Evolutionary conservation across 2,888 invertebrate species (phyloP).

Genomic region (Pollenia labialis): DNA sequence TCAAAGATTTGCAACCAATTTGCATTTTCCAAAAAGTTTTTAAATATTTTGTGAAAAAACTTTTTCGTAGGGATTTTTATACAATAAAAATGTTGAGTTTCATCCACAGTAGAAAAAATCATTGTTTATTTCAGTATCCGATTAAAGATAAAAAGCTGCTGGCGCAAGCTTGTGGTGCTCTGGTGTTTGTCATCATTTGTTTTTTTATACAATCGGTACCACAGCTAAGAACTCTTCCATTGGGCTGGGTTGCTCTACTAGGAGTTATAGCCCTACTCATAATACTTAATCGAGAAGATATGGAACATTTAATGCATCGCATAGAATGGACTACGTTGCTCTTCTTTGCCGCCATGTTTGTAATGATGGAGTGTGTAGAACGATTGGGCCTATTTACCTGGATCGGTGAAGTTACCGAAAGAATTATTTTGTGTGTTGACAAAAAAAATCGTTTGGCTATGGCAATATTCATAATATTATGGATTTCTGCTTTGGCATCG

Average conservation of each 20-base stretch:
- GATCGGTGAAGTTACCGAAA: conserved; percentile 90
- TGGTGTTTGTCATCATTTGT: conserved; percentile 89
- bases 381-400: conserved; percentile 91
- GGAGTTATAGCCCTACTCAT: conserved; percentile 92
- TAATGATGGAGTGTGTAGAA: conserved; percentile 87
- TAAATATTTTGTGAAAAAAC: no score
- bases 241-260: conserved; percentile 94
- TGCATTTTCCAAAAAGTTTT: no score
- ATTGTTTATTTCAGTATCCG: conserved; percentile 87
- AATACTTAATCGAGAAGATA: conserved; percentile 87
- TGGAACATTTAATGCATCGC: conserved; percentile 83
- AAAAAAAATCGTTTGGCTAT: conserved; percentile 88
- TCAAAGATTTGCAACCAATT: no score
- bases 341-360: conserved; percentile 84
- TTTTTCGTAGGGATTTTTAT: background rate
- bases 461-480: conserved; percentile 91
- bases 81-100: background rate
- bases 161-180: conserved; percentile 89
- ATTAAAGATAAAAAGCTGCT: conserved; percentile 90
- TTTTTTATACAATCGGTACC: conserved; percentile 94
- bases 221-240: conserved; percentile 88
- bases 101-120: no score
- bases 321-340: conserved; percentile 84
- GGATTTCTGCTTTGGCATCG: conserved; percentile 94
- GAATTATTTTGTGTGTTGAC: conserved; percentile 87